Evolutionary conservation across 2,888 invertebrate genomes (phyloP).

Genomic region (Drosophila atripex): DNA sequence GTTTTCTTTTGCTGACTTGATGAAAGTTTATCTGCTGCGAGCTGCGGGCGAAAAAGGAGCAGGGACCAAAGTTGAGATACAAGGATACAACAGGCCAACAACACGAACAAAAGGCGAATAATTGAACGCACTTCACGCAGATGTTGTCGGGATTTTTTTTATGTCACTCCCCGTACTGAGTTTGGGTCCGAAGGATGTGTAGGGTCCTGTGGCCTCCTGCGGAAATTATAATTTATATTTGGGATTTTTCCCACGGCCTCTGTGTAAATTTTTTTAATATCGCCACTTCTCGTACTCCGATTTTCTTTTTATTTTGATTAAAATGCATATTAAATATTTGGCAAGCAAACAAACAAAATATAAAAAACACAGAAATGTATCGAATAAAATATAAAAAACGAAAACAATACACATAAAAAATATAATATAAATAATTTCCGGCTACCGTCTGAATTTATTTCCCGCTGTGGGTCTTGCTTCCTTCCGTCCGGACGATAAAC

Average conservation of each 20-base stretch:
- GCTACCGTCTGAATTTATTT: conserved; percentile 55
- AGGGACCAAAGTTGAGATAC: conserved; percentile 17
- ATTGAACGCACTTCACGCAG: conserved; percentile 77
- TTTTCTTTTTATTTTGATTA: conserved; percentile 63
- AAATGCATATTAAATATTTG: conserved; percentile 74
- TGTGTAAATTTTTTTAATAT: conserved; percentile 33
- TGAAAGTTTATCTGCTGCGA: conserved; percentile 60
- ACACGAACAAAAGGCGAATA: conserved; percentile 48
- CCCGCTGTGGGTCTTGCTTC: conserved; percentile 55
- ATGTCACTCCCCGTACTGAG: conserved; percentile 30
- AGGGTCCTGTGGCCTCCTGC: conserved; percentile 63
- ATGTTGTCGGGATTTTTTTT: conserved; percentile 59
- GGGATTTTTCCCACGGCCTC: conserved; percentile 41
- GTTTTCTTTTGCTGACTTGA: conserved; percentile 55
- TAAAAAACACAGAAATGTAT: conserved; percentile 30
- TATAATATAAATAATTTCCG: conserved; percentile 79
- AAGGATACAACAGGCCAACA: conserved; percentile 28
- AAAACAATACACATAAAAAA: conserved; percentile 51
- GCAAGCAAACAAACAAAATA: conserved; percentile 35
- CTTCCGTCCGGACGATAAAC: conserved; percentile 64
- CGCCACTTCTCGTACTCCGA: conserved; percentile 33
- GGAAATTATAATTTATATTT: conserved; percentile 77
- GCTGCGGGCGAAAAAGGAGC: conserved; percentile 21
- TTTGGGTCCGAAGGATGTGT: conserved; percentile 52
- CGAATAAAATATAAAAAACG: conserved; percentile 28